A percentile compares a stretch with the other conserved stretches of the same genome.
Evolutionary conservation across 2,888 invertebrate species (phyloP).

Genomic region (Xestobium rufovillosum): DNA sequence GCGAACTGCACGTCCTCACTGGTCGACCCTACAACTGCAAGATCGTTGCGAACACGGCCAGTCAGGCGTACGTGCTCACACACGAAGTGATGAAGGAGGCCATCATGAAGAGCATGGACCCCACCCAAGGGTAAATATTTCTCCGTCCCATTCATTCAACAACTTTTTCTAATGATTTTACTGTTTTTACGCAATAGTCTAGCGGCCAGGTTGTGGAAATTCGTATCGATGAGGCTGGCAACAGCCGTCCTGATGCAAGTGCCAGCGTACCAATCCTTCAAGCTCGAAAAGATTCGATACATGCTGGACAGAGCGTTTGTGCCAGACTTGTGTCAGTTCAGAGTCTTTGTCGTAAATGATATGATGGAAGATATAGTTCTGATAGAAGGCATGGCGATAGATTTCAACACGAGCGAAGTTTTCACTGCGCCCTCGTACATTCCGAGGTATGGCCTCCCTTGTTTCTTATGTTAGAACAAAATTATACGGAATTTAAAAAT

Average conservation of each 20-base stretch:
- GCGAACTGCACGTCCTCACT: neutral
- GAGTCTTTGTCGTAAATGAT: constrained; percentile 47
- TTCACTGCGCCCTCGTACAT: constrained; percentile 52
- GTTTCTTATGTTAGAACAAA: neutral
- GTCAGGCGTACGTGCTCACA: neutral
- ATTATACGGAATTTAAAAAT: no score
- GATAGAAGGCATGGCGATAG: constrained; percentile 49
- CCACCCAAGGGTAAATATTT: constrained; percentile 3
- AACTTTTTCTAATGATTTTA: no score
- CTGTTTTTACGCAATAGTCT: constrained; percentile 38
- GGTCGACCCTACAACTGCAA: neutral
- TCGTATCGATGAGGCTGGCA: constrained; percentile 51
- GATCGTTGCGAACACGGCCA: neutral
- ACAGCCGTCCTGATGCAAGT: constrained; percentile 47
- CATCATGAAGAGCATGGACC: neutral
- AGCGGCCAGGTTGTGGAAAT: constrained; percentile 53
- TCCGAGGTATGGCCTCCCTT: no score
- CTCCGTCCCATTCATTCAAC: no score
- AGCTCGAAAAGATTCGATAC: constrained; percentile 48
- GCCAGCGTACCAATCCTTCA: constrained; percentile 48
- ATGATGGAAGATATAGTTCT: constrained; percentile 51
- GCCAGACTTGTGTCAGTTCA: constrained; percentile 46
- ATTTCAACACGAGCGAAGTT: constrained; percentile 47
- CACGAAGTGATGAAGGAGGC: neutral
- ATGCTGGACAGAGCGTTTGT: constrained; percentile 51